phyloP scores from a whole-genome alignment of 2,113 vertebrate species.

The Spilogale gracilis region DNA sequence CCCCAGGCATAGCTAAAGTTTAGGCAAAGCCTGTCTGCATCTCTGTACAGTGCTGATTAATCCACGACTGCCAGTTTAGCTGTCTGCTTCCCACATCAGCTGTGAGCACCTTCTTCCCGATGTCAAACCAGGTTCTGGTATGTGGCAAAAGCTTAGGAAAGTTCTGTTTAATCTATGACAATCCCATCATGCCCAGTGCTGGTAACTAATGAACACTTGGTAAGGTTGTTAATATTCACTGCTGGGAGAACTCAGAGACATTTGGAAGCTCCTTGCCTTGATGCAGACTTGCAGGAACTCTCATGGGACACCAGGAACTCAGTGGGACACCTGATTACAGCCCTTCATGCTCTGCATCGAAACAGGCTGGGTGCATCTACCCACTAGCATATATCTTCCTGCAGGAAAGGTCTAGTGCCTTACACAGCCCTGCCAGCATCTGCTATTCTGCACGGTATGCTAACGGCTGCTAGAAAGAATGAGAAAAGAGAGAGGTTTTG shows the following conservation, averaged over 20 bases:
- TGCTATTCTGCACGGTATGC: too few species aligned
- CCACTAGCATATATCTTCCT: accelerated
- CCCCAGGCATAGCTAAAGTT: background rate
- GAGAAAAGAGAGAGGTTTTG: background rate
- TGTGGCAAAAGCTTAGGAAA: background rate
- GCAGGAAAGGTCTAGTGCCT: background rate
- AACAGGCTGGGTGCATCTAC: background rate
- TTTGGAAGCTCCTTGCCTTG: background rate
- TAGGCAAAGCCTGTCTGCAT: too few species aligned
- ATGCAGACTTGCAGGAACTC: background rate
- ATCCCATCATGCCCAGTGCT: background rate
- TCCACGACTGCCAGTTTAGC: background rate
- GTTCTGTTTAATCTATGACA: background rate
- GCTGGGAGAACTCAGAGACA: background rate
- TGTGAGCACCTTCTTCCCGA: background rate
- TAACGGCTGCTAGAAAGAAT: too few species aligned
- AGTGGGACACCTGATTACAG: accelerated
- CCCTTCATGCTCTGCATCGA: background rate
- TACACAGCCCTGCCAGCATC: background rate
- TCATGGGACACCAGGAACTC: too few species aligned
- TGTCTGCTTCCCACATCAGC: background rate
- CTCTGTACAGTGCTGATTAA: background rate
- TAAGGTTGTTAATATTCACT: background rate
- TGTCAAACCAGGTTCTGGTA: background rate
- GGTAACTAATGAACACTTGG: background rate